Evolutionary conservation across 2,888 invertebrate species (phyloP), one percentile per base, ranked within the genome.

Genomic region (Orthosia gothica): DNA sequence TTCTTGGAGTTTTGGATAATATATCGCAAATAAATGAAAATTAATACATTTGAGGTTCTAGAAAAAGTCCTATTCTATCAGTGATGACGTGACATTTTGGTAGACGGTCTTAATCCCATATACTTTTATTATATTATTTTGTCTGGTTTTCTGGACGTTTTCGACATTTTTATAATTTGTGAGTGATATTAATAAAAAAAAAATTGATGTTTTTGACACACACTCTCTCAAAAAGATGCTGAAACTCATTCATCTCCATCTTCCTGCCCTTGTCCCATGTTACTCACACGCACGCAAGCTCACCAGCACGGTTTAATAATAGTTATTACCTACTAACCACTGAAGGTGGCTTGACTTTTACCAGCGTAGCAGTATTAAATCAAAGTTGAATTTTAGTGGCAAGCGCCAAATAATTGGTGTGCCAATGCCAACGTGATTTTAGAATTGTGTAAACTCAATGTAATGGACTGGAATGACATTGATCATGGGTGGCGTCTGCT

Each of bases 391-490:
- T 66, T 57, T 57, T 62, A 65, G 65, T 69, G 16, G 55, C 40
- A 20, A 59, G 49, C 40, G 54, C 67, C 54, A 65, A 79, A 65
- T 68, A 55, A 58, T 57, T 58, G 58, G 49, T 45, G 54, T 58
- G 58, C 74, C 52, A 74, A 66, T 47, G 63, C 74, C 62, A 67
- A 50, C 50, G 15, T 68, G 49, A 15, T 70, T 67, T 69, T 55
- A 67, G 81, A 63, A 40, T 66, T 26, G 62, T 66, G 52, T 79
- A 63, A 81, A 75, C 58, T 62, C 57, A 40, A 65, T 69, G 52
- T 74, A 74, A 79, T 79, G 50, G 74, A 79, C 23, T 77, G 70
- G 52, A 77, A 70, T 74, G 80, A 62, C 74, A 79, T 74, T 66
- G 81, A 70, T 63, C 76, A 79, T 79, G n/a, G 40, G 40, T 54